A percentile compares a stretch with the other conserved stretches of the same genome.
Evolutionary conservation across 2,888 invertebrate genomes (phyloP).

Genomic region (Hirtodrosophila confusa): DNA sequence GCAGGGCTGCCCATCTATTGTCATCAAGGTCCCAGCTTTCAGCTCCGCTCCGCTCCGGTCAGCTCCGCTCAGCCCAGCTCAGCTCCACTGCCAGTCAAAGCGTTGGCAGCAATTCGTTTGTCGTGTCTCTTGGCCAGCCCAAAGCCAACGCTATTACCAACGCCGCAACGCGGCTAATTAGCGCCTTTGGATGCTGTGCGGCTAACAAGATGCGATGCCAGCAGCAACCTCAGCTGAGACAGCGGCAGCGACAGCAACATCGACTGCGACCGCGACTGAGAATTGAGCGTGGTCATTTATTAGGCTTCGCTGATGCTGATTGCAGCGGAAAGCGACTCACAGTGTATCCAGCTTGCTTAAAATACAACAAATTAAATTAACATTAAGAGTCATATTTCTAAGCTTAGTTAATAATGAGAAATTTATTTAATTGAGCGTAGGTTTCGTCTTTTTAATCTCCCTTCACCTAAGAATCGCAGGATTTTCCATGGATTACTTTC

Average conservation of each 20-base stretch:
- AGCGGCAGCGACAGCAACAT: background rate
- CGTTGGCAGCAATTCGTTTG: constrained; percentile 42
- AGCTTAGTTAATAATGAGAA: too few relatives aligned
- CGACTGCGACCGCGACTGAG: constrained; percentile 4
- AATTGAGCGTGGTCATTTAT: constrained; percentile 56
- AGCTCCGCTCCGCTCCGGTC: background rate
- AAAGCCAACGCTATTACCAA: constrained; percentile 49
- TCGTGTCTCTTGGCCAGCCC: constrained; percentile 23
- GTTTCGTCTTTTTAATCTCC: too few relatives aligned
- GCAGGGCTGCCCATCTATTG: constrained; percentile 24
- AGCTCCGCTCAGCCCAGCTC: background rate
- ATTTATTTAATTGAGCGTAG: too few relatives aligned
- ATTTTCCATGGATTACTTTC: too few relatives aligned
- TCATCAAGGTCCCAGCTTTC: constrained; percentile 33
- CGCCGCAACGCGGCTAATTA: constrained; percentile 68
- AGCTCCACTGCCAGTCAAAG: constrained; percentile 17
- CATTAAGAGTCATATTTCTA: too few relatives aligned
- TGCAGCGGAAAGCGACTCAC: constrained; percentile 15
- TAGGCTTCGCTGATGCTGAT: constrained; percentile 44
- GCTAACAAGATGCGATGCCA: constrained; percentile 46
- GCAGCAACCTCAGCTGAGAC: constrained; percentile 7
- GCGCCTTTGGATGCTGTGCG: constrained; percentile 51
- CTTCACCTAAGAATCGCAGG: too few relatives aligned
- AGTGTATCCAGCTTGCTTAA: too few relatives aligned
- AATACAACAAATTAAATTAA: too few relatives aligned